Evolutionary conservation across 2,888 invertebrate genomes (phyloP).

Genomic region (Pammene fasciana): DNA sequence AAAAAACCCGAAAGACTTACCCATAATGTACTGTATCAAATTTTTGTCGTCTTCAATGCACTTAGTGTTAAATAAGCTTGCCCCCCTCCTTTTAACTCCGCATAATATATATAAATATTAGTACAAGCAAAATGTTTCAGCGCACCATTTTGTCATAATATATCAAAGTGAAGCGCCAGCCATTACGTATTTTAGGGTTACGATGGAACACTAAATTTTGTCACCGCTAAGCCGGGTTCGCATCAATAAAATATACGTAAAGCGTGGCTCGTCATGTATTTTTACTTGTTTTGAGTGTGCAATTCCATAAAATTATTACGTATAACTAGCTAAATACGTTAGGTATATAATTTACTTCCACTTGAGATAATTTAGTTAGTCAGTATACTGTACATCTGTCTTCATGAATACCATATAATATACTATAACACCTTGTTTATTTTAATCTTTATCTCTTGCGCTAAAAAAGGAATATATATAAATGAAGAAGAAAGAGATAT

Average conservation of each 20-base stretch:
- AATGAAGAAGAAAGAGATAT: no score
- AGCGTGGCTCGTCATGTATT: constrained; percentile 20
- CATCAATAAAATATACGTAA: constrained; percentile 38
- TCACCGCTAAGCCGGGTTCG: constrained; percentile 38
- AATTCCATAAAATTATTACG: neutral
- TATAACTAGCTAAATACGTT: neutral
- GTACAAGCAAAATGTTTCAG: constrained; percentile 39
- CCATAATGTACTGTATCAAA: no score
- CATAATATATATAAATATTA: constrained; percentile 9
- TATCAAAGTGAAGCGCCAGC: constrained; percentile 40
- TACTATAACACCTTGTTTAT: no score
- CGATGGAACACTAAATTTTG: constrained; percentile 40
- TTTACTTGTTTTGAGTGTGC: neutral
- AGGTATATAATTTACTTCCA: no score
- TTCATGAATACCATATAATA: no score
- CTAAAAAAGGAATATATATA: no score
- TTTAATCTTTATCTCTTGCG: no score
- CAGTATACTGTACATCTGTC: no score
- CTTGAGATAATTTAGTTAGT: no score
- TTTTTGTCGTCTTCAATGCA: neutral
- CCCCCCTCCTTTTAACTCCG: neutral
- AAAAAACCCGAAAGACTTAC: no score
- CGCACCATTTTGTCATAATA: constrained; percentile 40
- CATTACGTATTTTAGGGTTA: constrained; percentile 40
- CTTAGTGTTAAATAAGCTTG: neutral